Conservation (phyloP, 2,113 vertebrate species). For the Dinomys branickii region DNA sequence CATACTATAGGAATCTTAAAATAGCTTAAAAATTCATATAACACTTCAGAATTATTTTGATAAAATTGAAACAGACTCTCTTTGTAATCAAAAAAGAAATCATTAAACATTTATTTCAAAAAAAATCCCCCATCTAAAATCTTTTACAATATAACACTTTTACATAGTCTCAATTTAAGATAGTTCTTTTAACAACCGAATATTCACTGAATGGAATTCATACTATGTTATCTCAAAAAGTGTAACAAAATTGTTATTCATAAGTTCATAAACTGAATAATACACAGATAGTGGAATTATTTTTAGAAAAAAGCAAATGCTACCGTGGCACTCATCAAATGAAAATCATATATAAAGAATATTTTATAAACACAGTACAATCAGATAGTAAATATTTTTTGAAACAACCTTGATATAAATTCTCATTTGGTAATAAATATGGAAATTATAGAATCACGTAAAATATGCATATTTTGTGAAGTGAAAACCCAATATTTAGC, state of each 20-base stretch:
- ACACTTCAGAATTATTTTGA: background rate
- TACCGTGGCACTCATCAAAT: background rate
- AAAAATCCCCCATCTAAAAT: background rate
- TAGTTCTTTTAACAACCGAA: background rate
- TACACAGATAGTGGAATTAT: background rate
- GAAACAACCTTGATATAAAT: background rate
- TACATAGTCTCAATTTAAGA: background rate
- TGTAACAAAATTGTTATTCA: fast-evolving
- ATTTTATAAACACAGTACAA: background rate
- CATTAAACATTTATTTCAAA: background rate
- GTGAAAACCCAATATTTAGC: background rate
- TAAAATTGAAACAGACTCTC: background rate
- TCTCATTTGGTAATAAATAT: background rate
- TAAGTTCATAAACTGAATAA: background rate
- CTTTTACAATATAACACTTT: background rate
- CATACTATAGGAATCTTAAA: background rate
- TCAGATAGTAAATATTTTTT: background rate
- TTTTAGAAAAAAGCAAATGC: background rate
- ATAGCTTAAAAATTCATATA: background rate
- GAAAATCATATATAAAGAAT: background rate
- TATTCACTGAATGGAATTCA: background rate
- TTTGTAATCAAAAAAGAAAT: background rate
- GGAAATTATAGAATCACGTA: fast-evolving
- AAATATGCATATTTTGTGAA: background rate
- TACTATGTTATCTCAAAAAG: background rate